phyloP scores from a whole-genome alignment of 2,797 vertebrate genomes.

The Gouania willdenowi region DNA sequence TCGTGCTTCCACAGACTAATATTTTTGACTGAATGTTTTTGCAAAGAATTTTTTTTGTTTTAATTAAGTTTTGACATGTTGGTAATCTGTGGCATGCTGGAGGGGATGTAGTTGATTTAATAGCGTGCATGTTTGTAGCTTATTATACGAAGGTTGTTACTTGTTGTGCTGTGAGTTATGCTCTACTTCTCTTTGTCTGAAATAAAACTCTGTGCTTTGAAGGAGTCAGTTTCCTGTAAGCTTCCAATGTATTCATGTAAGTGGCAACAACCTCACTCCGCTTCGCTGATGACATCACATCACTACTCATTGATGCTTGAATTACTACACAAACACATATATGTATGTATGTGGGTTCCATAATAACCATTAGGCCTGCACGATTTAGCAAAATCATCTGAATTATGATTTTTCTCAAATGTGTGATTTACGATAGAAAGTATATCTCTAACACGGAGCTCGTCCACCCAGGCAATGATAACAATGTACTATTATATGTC shows the following conservation, averaged over 20 bases:
- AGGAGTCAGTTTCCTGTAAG: constrained; percentile 65
- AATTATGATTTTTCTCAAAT: too few species aligned
- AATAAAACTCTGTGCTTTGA: constrained; percentile 75
- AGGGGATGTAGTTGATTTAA: constrained; percentile 9
- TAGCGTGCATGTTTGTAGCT: constrained; percentile 53
- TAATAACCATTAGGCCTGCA: too few species aligned
- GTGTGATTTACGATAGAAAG: too few species aligned
- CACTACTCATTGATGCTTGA: constrained; percentile 8
- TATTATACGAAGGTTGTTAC: constrained; percentile 11
- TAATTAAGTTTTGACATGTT: too few species aligned
- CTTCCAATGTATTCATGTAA: constrained; percentile 68
- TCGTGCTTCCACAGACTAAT: constrained; percentile 6
- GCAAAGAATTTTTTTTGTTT: constrained; percentile 8
- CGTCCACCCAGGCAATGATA: too few species aligned
- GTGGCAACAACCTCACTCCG: constrained; percentile 60
- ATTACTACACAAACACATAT: constrained; percentile 5
- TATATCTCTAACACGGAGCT: too few species aligned
- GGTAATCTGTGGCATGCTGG: constrained; percentile 53
- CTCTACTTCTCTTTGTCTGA: constrained; percentile 69
- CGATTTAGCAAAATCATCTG: too few species aligned
- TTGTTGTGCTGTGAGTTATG: constrained; percentile 49
- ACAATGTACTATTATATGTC: too few species aligned
- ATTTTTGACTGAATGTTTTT: constrained; percentile 2
- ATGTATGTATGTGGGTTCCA: too few species aligned
- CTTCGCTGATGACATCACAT: constrained; percentile 50